phyloP scores from a whole-genome alignment of 1,140 invertebrate genomes.

The Brachionus paranguensis region DNA sequence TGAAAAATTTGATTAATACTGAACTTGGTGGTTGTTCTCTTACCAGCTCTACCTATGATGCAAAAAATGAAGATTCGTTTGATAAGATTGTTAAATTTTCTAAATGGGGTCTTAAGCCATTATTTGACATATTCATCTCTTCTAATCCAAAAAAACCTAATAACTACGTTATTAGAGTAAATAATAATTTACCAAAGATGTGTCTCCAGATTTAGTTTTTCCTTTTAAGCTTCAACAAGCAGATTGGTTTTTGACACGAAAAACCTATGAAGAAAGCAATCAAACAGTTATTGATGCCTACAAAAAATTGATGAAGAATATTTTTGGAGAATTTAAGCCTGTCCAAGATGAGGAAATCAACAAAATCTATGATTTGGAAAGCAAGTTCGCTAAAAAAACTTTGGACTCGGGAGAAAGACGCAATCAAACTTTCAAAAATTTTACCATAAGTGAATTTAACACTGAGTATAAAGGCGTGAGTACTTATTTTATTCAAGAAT shows the following conservation, averaged over 20 bases:
- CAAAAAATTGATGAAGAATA: conserved; percentile 25
- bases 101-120: conserved; percentile 1
- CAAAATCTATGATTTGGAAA: conserved; percentile 12
- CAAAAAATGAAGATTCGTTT: not conserved
- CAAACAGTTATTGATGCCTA: not conserved
- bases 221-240: conserved; percentile 16
- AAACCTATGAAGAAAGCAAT: not conserved
- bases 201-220: not conserved
- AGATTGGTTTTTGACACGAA: conserved; percentile 28
- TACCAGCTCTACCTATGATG: not conserved
- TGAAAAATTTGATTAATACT: not conserved
- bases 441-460: not conserved
- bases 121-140: conserved; percentile 26
- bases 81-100: not conserved
- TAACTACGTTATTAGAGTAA: conserved; percentile 9
- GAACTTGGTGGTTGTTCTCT: conserved; percentile 18
- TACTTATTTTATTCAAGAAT: not conserved
- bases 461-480: not conserved
- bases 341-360: not conserved
- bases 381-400: not conserved
- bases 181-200: too few species aligned
- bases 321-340: not conserved
- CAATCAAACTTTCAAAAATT: conserved; percentile 32
- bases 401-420: conserved; percentile 30
- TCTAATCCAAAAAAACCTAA: conserved; percentile 36